Evolutionary conservation across 2,888 invertebrate species (phyloP), one percentile per base, ranked within the genome.

Genomic region (Dolomedes plantarius): DNA sequence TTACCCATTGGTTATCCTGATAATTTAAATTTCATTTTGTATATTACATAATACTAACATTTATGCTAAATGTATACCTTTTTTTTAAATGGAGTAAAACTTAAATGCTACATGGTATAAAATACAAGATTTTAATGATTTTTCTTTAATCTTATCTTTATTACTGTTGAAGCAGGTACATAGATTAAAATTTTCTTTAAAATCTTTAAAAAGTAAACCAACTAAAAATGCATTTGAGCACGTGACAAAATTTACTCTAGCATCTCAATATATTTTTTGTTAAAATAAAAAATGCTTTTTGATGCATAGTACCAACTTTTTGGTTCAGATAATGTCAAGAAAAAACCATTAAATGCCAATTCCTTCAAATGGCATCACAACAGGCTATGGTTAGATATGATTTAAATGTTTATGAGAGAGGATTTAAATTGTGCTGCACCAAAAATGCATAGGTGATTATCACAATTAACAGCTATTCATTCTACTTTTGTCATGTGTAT

Each of bases 371-470:
- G 56, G 23, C 56, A 56, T 56, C 56, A 56, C 19, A 56, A 56
- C 19, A 56, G 2, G 46, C 16, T 39, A 36, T 72, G 50, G 28
- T 56, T 0, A 50, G 67, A 74, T 81, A 81, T 81, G 74, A 39
- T 50, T 16, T 6, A 9, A 36, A 50, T 73, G 71, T 41, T 28
- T 7, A 56, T 73, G 27, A 73, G 16, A 36, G 27, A 39, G 31
- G 79, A 79, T 19, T 50, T 65, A 29, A 36, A 79, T 83, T 83
- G 83, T 83, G 83, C 83, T 67, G 32, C 27, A 50, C 71, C 69
- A 46, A 83, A 81, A 83, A 83, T 83, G 82, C 72, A 76, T 82
- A 23, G 67, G 75, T 71, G 71, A 77, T 77, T 32, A 77, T 78
- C 77, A 77, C 77, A 85, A 68, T 46, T 77, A 41, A 31, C 23